These are phyloP conservation scores for Pterois miles DNA, from an alignment of 2,797 vertebrate species.

Conservation along the genomic window DNA sequence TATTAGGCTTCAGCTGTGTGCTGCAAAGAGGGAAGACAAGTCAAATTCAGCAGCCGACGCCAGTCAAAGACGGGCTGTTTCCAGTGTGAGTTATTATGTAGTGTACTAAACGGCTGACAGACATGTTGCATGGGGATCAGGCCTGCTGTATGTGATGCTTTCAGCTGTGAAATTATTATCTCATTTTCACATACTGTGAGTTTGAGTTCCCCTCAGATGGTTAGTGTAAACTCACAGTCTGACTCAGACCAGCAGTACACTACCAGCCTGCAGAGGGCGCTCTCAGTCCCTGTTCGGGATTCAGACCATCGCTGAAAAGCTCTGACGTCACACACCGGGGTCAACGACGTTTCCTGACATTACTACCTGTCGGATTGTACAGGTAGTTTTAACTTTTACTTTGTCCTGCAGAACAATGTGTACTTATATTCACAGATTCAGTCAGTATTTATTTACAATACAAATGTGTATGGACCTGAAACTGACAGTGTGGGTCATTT, in stretches of 20 bases:
- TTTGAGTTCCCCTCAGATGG: neutral
- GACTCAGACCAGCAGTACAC: neutral
- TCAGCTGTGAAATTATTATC: neutral
- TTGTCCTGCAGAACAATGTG: too few relatives aligned
- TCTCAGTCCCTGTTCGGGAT: neutral
- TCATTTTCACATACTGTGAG: neutral
- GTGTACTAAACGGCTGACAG: neutral
- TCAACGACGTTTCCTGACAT: neutral
- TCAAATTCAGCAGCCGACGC: neutral
- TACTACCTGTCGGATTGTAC: neutral
- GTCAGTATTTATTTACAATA: too few relatives aligned
- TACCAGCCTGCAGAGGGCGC: constrained; percentile 23
- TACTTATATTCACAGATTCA: too few relatives aligned
- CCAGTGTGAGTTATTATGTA: neutral
- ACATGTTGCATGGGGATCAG: neutral
- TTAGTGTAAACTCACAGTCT: neutral
- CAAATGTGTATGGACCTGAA: too few relatives aligned
- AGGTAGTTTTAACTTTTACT: too few relatives aligned
- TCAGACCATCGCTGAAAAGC: neutral
- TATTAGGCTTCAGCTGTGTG: neutral
- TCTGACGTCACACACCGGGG: neutral
- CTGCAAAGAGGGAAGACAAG: neutral
- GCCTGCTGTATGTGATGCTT: neutral
- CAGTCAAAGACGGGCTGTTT: neutral
- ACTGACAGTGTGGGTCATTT: too few relatives aligned